Percentiles rank a stretch among this genome's conserved stretches.
Evolutionary conservation across 2,113 vertebrate species (phyloP).

Genomic region (Festucalex cinctus): DNA sequence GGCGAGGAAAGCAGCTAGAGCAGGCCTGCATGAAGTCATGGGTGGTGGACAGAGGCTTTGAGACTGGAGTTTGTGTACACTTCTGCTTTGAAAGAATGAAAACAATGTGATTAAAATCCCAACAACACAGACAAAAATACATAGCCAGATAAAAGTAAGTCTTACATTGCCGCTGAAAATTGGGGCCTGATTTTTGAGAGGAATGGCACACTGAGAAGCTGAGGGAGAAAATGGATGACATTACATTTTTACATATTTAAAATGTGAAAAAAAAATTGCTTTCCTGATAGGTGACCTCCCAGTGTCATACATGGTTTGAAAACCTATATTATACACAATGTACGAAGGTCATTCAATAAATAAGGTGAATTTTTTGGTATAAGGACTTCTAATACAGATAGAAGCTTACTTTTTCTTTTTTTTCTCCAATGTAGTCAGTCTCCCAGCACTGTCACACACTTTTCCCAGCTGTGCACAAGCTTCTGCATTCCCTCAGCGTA

Average conservation of each 20-base stretch:
- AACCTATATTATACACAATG: no score
- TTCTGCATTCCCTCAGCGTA: no score
- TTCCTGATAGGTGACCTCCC: not conserved
- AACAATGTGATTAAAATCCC: conserved; percentile 10
- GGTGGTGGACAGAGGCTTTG: conserved; percentile 81
- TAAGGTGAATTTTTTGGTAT: no score
- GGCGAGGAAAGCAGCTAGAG: conserved; percentile 81
- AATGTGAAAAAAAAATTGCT: not conserved
- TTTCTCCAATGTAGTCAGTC: no score
- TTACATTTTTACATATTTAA: not conserved
- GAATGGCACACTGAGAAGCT: conserved; percentile 5
- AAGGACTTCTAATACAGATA: no score
- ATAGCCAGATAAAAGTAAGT: not conserved
- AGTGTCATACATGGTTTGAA: no score
- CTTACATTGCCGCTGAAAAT: conserved; percentile 62
- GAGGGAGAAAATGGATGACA: conserved; percentile 2
- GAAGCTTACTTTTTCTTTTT: no score
- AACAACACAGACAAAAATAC: not conserved
- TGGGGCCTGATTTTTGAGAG: no score
- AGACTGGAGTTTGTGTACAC: conserved; percentile 56
- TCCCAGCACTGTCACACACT: no score
- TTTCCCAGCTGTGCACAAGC: no score
- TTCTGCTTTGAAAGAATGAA: conserved; percentile 23
- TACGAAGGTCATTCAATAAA: no score
- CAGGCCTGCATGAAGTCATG: conserved; percentile 92